Evolutionary conservation across 2,797 vertebrate species (phyloP).

Genomic region (Galago senegalensis): DNA sequence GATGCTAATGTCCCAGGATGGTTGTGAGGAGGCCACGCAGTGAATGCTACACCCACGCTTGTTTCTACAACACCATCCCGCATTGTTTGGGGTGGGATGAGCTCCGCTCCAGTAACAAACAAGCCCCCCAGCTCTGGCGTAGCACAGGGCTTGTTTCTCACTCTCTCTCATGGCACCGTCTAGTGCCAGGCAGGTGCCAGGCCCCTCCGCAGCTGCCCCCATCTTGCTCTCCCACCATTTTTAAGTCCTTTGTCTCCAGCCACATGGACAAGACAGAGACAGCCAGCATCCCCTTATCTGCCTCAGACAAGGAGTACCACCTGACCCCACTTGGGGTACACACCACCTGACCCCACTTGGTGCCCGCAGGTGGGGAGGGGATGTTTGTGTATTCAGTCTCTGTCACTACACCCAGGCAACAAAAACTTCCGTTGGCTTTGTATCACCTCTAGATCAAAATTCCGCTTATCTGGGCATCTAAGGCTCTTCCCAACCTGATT

Average conservation of each 20-base stretch:
- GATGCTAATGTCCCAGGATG: fast-evolving
- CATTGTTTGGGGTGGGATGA: neutral
- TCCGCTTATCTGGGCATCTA: neutral
- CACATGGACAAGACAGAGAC: neutral
- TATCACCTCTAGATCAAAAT: neutral
- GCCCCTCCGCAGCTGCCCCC: neutral
- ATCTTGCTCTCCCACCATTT: neutral
- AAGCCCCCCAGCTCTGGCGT: fast-evolving
- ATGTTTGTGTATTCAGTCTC: neutral
- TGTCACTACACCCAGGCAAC: neutral
- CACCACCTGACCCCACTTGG: neutral
- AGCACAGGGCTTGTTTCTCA: neutral
- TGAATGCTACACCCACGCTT: fast-evolving
- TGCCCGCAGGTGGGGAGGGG: fast-evolving
- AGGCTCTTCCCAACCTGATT: neutral
- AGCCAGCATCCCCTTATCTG: neutral
- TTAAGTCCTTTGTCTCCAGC: neutral
- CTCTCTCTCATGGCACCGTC: neutral
- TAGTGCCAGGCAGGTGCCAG: fast-evolving
- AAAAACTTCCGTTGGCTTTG: neutral
- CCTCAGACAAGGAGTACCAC: neutral
- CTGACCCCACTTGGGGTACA: neutral
- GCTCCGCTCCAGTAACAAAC: neutral
- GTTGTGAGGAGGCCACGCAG: fast-evolving
- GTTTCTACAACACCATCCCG: fast-evolving